Conservation (phyloP, 2,797 vertebrate genomes). For the Macroramphosus scolopax region DNA sequence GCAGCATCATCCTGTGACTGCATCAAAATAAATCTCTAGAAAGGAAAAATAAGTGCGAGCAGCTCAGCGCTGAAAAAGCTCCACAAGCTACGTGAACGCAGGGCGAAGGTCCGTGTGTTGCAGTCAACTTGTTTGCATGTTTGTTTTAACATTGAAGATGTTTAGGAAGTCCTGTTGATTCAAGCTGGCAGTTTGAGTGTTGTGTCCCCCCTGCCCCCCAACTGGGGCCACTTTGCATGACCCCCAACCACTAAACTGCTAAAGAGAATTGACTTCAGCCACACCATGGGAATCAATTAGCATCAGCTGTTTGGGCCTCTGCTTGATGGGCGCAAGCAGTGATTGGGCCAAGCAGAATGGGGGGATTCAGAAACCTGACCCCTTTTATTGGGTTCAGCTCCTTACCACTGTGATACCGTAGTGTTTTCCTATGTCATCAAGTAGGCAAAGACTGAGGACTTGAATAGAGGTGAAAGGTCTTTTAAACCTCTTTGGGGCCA, state of each 20-base stretch:
- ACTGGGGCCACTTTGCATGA: slow-evolving; percentile 71
- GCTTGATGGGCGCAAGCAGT: slow-evolving; percentile 80
- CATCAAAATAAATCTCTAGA: not conserved
- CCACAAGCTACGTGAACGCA: not conserved
- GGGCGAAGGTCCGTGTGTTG: not conserved
- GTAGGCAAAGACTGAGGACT: slow-evolving; percentile 81
- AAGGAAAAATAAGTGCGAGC: too few species aligned
- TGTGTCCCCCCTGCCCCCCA: slow-evolving; percentile 69
- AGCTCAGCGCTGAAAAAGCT: not conserved
- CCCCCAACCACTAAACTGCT: slow-evolving; percentile 78
- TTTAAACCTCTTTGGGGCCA: slow-evolving; percentile 93
- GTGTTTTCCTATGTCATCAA: slow-evolving; percentile 89
- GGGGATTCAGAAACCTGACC: slow-evolving; percentile 88
- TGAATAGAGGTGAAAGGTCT: slow-evolving; percentile 91
- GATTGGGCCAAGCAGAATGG: slow-evolving; percentile 82
- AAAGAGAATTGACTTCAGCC: slow-evolving; percentile 81
- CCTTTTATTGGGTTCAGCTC: slow-evolving; percentile 94
- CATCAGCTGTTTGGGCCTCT: slow-evolving; percentile 83
- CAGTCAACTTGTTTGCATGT: slow-evolving; percentile 68
- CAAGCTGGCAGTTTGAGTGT: slow-evolving; percentile 76
- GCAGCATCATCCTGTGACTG: not conserved
- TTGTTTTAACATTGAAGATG: slow-evolving; percentile 77
- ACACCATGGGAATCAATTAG: slow-evolving; percentile 87
- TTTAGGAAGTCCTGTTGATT: slow-evolving; percentile 78
- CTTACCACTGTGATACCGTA: slow-evolving; percentile 86